Evolutionary conservation across 2,888 invertebrate species (phyloP), one percentile per base, ranked within the genome.

Genomic region (Tridacna gigas): DNA sequence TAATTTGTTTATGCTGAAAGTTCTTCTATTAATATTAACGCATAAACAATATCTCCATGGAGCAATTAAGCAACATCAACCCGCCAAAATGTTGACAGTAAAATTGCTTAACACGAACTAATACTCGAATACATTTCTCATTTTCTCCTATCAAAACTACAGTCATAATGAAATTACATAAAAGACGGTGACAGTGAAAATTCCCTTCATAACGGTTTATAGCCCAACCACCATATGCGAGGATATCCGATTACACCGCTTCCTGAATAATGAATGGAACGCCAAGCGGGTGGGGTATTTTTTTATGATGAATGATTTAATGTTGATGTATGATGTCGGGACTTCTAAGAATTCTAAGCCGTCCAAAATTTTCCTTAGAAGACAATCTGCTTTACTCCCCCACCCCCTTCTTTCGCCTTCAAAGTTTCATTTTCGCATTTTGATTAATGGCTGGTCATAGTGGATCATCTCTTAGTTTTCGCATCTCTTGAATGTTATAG

Each of bases 41-140:
- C 61, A 61, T 25, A 74, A 71, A 71, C n/a, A 28, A 12, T 47
- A 37, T 74, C 80, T 78, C 84, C 3, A 45, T 56, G 48, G 84
- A 66, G 75, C 73, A 56, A 84, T 84, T 81, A 78, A 81, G 56
- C 74, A 73, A 63, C 63, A 78, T 75, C 77, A 66, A 80, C 67
- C 75, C 56, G 71, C 48, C 80, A 63, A 48, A 73, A 13, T 63
- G 51, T n/a, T 78, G 79, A 80, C 84, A 80, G 84, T 78, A 45
- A 84, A 80, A 84, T 78, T 48, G 84, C 56, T 71, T 63, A 80
- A 76, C 79, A 74, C 73, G 71, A 73, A 74, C 71, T 77, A 79
- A 66, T 84, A 67, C 71, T 73, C 78, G 79, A 84, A 84, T 84
- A 84, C 80, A 81, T 84, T 84, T 81, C 84, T 84, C 84, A 81